Evolutionary conservation across 1,140 invertebrate species (phyloP).

Genomic region (Drosophila takahashii): DNA sequence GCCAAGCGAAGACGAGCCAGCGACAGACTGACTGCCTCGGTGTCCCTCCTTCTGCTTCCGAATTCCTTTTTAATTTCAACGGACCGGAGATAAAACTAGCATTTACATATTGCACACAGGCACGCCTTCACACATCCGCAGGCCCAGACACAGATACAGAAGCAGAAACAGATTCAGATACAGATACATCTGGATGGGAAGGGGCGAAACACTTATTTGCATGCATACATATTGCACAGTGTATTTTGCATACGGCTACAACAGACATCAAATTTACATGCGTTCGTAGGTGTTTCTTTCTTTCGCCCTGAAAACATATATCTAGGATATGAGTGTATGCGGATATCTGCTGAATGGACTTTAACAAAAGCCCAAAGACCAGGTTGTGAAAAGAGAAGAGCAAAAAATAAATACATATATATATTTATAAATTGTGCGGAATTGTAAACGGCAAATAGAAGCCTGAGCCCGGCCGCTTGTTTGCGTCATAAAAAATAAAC

Average conservation of each 20-base stretch:
- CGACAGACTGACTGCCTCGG: conserved; percentile 26
- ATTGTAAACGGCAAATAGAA: conserved; percentile 47
- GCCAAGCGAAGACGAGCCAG: conserved; percentile 17
- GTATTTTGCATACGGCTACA: conserved; percentile 35
- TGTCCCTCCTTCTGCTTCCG: conserved; percentile 26
- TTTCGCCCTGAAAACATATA: background rate
- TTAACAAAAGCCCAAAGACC: conserved; percentile 26
- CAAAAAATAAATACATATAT: conserved; percentile 8
- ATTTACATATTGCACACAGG: conserved; percentile 56
- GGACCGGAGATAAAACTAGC: conserved; percentile 54
- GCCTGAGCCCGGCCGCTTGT: conserved; percentile 26
- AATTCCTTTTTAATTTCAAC: conserved; percentile 62
- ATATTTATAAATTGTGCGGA: conserved; percentile 35
- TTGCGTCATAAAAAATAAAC: conserved; percentile 68
- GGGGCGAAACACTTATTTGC: conserved; percentile 42
- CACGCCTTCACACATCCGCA: conserved; percentile 37
- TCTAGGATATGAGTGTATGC: background rate
- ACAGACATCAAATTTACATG: conserved; percentile 54
- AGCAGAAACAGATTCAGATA: conserved; percentile 2
- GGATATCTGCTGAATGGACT: conserved; percentile 28
- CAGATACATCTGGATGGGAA: conserved; percentile 13
- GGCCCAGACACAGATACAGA: conserved; percentile 1
- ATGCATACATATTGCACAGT: conserved; percentile 51
- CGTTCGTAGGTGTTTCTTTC: conserved; percentile 35
- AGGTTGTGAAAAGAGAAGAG: conserved; percentile 18